These are phyloP conservation scores for Conger conger DNA, from an alignment of 2,113 vertebrate genomes.

Conservation along the genomic window DNA sequence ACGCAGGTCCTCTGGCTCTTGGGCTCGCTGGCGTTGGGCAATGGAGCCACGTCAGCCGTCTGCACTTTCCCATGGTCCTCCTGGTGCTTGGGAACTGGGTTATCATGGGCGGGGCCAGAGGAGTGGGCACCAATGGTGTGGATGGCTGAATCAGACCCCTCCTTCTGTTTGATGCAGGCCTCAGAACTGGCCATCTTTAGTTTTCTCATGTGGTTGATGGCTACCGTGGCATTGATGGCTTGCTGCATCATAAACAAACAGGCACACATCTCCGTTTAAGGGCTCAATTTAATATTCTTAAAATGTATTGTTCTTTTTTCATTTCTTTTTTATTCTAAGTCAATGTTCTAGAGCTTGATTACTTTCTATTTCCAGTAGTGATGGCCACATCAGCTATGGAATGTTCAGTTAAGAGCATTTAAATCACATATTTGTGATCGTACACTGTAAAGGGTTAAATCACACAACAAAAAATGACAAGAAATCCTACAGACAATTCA, in stretches of 20 bases:
- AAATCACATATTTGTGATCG: too few relatives aligned
- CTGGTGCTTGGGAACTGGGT: neutral
- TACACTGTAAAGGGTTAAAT: too few relatives aligned
- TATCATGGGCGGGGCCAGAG: constrained; percentile 41
- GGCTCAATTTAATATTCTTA: too few relatives aligned
- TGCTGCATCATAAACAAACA: constrained; percentile 67
- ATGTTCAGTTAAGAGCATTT: too few relatives aligned
- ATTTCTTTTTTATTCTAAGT: too few relatives aligned
- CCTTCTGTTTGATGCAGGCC: constrained; percentile 21
- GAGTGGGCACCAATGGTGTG: constrained; percentile 53
- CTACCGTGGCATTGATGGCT: constrained; percentile 86
- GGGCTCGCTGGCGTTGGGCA: constrained; percentile 28
- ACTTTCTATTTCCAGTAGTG: too few relatives aligned
- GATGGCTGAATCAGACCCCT: constrained; percentile 51
- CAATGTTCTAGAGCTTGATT: too few relatives aligned
- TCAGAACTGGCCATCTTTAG: constrained; percentile 77
- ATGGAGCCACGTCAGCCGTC: constrained; percentile 42
- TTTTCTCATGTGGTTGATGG: constrained; percentile 93
- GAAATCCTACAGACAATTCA: neutral
- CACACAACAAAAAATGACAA: neutral
- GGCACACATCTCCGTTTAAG: neutral
- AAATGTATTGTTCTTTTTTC: too few relatives aligned
- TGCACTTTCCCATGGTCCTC: constrained; percentile 13
- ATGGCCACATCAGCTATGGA: too few relatives aligned
- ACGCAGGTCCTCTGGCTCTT: constrained; percentile 62